Evolutionary conservation across 2,797 vertebrate species (phyloP).

Genomic region (Thalassophryne amazonica): DNA sequence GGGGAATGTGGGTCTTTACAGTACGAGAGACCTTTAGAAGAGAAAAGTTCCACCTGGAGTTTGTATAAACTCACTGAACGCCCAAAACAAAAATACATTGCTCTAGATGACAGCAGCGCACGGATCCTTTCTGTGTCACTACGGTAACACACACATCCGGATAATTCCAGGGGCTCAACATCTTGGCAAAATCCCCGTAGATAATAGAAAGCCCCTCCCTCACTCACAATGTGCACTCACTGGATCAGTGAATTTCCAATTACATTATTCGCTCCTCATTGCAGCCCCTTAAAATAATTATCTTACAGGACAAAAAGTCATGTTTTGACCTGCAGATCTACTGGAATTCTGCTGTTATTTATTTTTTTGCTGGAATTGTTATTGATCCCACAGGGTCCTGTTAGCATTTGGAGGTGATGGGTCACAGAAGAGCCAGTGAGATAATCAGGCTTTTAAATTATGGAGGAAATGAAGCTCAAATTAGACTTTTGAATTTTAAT

Average conservation of each 20-base stretch:
- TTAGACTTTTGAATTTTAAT: conserved; percentile 45
- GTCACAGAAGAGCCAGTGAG: conserved; percentile 16
- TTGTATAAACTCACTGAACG: conserved; percentile 10
- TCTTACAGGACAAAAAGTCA: not conserved
- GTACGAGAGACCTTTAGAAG: not conserved
- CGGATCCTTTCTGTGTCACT: conserved; percentile 28
- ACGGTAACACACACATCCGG: conserved; percentile 56
- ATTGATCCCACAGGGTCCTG: conserved; percentile 34
- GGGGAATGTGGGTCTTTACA: not conserved
- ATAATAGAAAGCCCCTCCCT: not conserved
- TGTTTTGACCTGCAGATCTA: not conserved
- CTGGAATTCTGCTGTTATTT: not conserved
- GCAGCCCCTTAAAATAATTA: not conserved
- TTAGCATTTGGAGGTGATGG: conserved; percentile 29
- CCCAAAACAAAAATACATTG: not conserved
- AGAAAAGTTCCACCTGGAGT: not conserved
- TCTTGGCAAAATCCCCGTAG: conserved; percentile 20
- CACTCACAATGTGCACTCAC: not conserved
- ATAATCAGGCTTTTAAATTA: conserved; percentile 35
- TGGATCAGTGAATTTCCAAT: conserved; percentile 12
- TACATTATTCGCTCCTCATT: conserved; percentile 7
- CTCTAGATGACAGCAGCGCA: conserved; percentile 14
- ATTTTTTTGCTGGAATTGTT: conserved; percentile 2
- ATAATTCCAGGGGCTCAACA: conserved; percentile 35
- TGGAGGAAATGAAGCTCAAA: conserved; percentile 52